Conservation (phyloP, 2,113 vertebrate species). For the Corythornis vintsioides region DNA sequence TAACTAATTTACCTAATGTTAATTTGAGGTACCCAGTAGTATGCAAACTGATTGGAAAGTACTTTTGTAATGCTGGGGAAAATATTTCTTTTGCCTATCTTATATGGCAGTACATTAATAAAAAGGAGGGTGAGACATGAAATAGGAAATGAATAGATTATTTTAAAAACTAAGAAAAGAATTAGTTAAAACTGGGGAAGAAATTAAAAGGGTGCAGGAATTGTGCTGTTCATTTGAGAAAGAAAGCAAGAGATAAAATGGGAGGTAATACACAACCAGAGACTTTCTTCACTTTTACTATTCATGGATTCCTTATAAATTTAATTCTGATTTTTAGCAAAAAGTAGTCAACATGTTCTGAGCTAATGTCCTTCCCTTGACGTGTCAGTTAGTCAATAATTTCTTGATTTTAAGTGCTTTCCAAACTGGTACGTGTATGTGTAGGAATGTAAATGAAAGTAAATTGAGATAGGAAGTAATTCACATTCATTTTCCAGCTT, state of each 20-base stretch:
- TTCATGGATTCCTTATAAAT: background rate
- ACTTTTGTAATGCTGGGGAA: background rate
- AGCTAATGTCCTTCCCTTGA: background rate
- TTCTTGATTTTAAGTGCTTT: constrained; percentile 19
- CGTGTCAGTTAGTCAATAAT: constrained; percentile 10
- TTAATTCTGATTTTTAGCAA: background rate
- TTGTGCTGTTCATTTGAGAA: background rate
- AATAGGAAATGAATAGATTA: background rate
- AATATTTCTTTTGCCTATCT: background rate
- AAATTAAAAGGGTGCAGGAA: background rate
- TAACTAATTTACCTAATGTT: background rate
- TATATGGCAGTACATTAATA: background rate
- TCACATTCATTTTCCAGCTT: background rate
- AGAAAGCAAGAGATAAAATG: background rate
- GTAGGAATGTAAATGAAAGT: background rate
- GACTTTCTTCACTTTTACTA: background rate
- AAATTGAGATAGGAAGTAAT: background rate
- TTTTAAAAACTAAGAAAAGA: background rate
- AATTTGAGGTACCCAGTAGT: background rate
- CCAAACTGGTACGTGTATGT: background rate
- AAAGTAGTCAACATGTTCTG: background rate
- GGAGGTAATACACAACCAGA: background rate
- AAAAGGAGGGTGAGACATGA: background rate
- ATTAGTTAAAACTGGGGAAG: background rate
- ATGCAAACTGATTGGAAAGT: background rate